Conservation (phyloP, 2,888 invertebrate genomes). For the Trichogramma dendrolimi region DNA sequence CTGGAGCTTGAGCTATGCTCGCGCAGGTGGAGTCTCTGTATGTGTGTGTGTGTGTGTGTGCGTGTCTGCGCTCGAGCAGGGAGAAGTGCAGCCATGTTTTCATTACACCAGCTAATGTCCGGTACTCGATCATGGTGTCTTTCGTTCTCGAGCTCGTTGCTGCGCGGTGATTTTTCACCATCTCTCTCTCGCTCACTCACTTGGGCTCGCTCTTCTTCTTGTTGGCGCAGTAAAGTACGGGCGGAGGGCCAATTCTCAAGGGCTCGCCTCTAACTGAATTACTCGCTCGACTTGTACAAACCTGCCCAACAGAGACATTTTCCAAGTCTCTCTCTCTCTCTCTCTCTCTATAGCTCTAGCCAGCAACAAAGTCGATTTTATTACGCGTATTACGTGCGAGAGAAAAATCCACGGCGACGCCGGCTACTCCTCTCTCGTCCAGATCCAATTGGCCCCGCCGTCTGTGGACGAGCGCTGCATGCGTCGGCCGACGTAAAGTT, state of each 20-base stretch:
- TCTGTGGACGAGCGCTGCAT: too few species aligned
- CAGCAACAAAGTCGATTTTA: too few species aligned
- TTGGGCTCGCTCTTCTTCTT: neutral
- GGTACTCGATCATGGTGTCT: constrained; percentile 44
- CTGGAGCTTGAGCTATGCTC: neutral
- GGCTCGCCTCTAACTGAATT: constrained; percentile 19
- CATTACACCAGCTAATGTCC: constrained; percentile 47
- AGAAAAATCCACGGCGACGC: too few species aligned
- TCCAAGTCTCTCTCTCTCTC: neutral
- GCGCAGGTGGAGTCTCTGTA: neutral
- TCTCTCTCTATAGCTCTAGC: neutral
- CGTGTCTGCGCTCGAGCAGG: neutral
- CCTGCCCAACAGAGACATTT: neutral
- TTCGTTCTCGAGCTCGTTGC: constrained; percentile 10
- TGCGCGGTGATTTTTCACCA: constrained; percentile 26
- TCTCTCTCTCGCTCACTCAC: neutral
- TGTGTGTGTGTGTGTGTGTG: neutral
- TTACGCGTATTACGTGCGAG: too few species aligned
- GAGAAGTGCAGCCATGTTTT: constrained; percentile 46
- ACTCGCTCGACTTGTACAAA: neutral
- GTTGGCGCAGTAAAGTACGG: too few species aligned
- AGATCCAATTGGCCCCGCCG: too few species aligned
- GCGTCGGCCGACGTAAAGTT: too few species aligned
- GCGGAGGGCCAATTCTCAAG: constrained; percentile 18
- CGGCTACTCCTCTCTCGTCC: too few species aligned